phyloP scores from a whole-genome alignment of 2,113 vertebrate species.

The Chelonoidis abingdonii region DNA sequence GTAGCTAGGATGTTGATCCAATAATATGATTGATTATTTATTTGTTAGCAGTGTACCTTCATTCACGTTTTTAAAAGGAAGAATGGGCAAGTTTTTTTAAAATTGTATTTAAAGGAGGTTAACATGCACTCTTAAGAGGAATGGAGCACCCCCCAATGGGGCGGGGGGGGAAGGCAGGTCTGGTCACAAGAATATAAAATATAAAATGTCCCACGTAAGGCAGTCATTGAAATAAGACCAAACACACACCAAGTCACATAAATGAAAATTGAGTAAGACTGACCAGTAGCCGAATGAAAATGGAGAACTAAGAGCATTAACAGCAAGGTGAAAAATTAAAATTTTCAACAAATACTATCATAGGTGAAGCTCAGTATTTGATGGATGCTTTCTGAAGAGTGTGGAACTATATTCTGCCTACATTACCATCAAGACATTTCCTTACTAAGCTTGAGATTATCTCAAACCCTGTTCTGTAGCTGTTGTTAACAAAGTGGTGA shows the following conservation, averaged over 20 bases:
- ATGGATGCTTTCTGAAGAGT: neutral
- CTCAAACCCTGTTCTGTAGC: neutral
- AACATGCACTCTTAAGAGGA: conserved; percentile 27
- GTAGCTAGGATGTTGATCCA: conserved; percentile 6
- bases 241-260: conserved; percentile 58
- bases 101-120: conserved; percentile 46
- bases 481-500: neutral
- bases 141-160: neutral
- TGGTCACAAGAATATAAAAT: conserved; percentile 46
- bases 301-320: conserved; percentile 34
- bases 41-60: conserved; percentile 32
- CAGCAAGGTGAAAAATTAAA: conserved; percentile 37
- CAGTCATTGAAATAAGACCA: conserved; percentile 52
- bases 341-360: conserved; percentile 5
- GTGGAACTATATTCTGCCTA: neutral
- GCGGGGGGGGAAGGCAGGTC: neutral
- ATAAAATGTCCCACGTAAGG: conserved; percentile 64
- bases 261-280: conserved; percentile 23
- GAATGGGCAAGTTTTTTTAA: conserved; percentile 31
- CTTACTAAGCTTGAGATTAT: neutral
- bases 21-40: conserved; percentile 29
- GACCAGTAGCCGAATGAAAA: conserved; percentile 67
- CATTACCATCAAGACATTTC: neutral
- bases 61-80: neutral
- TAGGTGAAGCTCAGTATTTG: neutral